These are phyloP conservation scores for Escarpia spicata DNA, from an alignment of 2,888 invertebrate genomes.

Conservation along the genomic window DNA sequence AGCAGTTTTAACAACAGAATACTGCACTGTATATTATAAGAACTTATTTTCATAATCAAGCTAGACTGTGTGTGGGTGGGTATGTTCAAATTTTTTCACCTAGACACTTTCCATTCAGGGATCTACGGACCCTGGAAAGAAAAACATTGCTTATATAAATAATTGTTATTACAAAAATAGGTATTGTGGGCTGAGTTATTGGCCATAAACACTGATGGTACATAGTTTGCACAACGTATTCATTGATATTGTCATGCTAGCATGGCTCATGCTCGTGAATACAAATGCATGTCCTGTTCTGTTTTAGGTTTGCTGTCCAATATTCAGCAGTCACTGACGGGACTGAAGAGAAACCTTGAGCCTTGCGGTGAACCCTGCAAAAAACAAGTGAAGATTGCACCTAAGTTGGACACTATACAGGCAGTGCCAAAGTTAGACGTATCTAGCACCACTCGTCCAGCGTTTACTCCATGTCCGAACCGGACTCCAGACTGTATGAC, in stretches of 20 bases:
- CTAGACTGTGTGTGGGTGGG: no score
- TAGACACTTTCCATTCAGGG: no score
- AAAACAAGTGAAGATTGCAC: conserved; percentile 12
- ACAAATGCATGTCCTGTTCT: not conserved
- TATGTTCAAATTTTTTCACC: no score
- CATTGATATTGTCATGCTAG: not conserved
- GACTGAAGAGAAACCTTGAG: not conserved
- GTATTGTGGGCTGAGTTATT: not conserved
- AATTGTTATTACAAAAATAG: no score
- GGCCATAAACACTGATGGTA: not conserved
- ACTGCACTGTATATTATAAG: no score
- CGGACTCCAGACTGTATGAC: not conserved
- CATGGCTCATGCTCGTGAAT: not conserved
- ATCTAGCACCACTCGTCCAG: not conserved
- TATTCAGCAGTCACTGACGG: not conserved
- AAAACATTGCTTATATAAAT: no score
- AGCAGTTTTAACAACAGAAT: no score
- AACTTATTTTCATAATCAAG: no score
- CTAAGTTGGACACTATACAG: not conserved
- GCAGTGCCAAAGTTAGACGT: not conserved
- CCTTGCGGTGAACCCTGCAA: not conserved
- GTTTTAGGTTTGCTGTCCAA: not conserved
- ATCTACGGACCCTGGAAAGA: no score
- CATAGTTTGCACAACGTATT: not conserved
- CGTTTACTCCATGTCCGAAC: not conserved